Percentiles rank a stretch among this genome's conserved stretches.
Conservation (phyloP, 2,113 vertebrate species). For the Martes martes region DNA sequence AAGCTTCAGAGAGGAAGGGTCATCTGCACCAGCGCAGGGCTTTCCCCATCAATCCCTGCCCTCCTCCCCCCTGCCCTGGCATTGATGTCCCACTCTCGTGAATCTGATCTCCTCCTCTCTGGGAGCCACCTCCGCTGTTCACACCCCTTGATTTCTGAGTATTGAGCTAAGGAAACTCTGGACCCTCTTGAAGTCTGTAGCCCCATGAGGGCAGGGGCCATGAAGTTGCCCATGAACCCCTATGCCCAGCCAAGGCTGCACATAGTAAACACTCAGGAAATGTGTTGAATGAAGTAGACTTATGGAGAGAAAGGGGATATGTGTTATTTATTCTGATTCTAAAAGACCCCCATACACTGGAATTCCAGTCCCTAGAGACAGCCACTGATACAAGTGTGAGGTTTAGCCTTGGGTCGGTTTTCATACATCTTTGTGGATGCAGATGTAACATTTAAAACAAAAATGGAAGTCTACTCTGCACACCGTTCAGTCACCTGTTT, state of each 20-base stretch:
- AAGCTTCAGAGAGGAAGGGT: not conserved
- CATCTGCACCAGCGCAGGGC: not conserved
- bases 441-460: constrained; percentile 16
- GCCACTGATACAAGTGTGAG: not conserved
- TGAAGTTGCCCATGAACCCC: not conserved
- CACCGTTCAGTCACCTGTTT: not conserved
- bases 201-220: not conserved
- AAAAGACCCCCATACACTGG: not conserved
- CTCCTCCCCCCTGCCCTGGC: not conserved
- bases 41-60: not conserved
- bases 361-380: not conserved
- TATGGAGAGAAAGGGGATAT: not conserved
- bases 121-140: not conserved
- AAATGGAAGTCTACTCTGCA: not conserved
- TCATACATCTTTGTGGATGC: not conserved
- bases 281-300: not conserved
- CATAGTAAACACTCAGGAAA: not conserved
- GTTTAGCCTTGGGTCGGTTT: not conserved
- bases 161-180: not conserved
- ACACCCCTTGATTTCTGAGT: not conserved
- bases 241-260: not conserved
- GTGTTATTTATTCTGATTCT: not conserved
- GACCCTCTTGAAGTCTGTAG: not conserved
- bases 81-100: not conserved
- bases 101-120: not conserved